Base-by-base conservation (phyloP, 2,797 vertebrate species). In the Salmo trutta region DNA sequence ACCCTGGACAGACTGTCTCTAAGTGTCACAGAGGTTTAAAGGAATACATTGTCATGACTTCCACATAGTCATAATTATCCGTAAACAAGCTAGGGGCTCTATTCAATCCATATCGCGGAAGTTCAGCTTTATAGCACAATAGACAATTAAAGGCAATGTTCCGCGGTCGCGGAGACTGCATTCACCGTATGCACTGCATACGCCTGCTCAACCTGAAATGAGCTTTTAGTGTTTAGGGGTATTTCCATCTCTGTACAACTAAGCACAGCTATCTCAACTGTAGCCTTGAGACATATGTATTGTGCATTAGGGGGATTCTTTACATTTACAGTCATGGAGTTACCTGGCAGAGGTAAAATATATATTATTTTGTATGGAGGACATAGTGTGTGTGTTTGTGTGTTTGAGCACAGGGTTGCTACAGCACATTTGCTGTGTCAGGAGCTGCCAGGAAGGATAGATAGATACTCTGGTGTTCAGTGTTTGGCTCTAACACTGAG, bases 401-500 rank as follows among this genome's bases (percentile, higher is more conserved):
- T 51, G 21, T 5, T 3, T 17, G 14, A 19, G 21, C 8, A n/a
- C 54, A 56, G 5, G 19, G 54, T n/a, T 59, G 19, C n/a, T n/a
- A 19, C 56, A 59, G 3, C 8, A n/a, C n/a, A 59, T 24, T 21
- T 64, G 21, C 59, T 64, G 59, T 24, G 21, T 64, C 59, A 64
- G 59, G 1, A 12, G 59, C 59, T 27, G 59, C 24, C 59, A 64
- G 24, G 21, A 10, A 12, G 59, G 59, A 24, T 8, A 62, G 21
- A 41, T 41, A 41, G 36, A 41, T 8, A 2, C 36, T 51, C 33
- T 41, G 59, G 5, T 17, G 5, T 16, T 31, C 15, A 41, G 69
- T 70, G 67, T 59, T 27, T 69, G 47, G 51, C 59, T 27, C 4
- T 41, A 29, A 62, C 19, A 31, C 75, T 76, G 29, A 70, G 65